A percentile compares a stretch with the other conserved stretches of the same genome.
phyloP scores from a whole-genome alignment of 2,797 vertebrate species.

The Phataginus tetradactyla region DNA sequence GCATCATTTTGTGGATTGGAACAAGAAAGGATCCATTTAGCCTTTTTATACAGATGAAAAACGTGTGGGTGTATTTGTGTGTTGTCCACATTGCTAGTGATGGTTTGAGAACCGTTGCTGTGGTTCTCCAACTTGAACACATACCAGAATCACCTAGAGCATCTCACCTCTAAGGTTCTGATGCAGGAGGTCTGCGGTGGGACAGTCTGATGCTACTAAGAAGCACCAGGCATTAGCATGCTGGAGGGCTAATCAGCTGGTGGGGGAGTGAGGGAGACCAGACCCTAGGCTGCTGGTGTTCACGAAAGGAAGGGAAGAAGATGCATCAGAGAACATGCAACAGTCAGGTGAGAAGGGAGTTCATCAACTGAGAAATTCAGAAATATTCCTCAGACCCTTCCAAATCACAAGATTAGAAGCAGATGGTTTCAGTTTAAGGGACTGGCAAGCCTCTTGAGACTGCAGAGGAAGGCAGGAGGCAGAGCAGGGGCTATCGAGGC shows the following conservation, averaged over 20 bases:
- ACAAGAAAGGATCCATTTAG: background rate
- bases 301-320: rapidly evolving
- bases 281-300: no score
- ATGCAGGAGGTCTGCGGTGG: background rate
- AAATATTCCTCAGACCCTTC: background rate
- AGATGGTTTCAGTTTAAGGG: background rate
- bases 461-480: background rate
- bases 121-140: background rate
- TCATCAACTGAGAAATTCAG: background rate
- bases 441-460: background rate
- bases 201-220: background rate
- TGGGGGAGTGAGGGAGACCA: background rate
- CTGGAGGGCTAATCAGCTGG: no score
- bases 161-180: background rate
- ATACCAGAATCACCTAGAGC: background rate
- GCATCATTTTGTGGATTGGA: background rate
- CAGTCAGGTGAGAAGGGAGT: background rate
- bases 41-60: background rate
- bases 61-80: background rate
- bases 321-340: background rate
- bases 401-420: background rate
- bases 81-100: background rate
- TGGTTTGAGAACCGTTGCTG: no score
- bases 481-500: background rate
- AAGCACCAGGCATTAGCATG: background rate